Evolutionary conservation across 1,140 invertebrate genomes (phyloP).

Genomic region (Caenorhabditis elegans): DNA sequence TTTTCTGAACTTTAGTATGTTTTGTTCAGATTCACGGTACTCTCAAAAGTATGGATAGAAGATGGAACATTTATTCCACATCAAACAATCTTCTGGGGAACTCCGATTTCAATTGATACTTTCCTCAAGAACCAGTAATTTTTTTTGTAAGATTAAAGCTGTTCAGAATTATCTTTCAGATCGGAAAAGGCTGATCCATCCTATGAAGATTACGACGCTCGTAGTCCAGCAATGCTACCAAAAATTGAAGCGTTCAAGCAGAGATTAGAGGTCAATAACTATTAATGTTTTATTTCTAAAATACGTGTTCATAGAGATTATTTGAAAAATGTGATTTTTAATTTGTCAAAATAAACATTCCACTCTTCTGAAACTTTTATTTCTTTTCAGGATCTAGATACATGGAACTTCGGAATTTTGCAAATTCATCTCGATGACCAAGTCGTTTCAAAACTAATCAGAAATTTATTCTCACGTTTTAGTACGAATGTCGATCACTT

Average conservation of each 20-base stretch:
- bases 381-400: neutral
- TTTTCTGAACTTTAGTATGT: neutral
- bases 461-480: neutral
- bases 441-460: neutral
- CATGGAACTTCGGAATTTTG: neutral
- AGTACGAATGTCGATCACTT: neutral
- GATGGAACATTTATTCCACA: slow-evolving; percentile 3
- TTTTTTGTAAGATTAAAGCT: too few relatives aligned
- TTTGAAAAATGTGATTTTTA: neutral
- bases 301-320: too few relatives aligned
- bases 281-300: neutral
- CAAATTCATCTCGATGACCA: neutral
- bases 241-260: neutral
- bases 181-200: neutral
- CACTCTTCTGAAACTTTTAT: neutral
- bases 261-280: neutral
- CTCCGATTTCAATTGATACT: neutral
- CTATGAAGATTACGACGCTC: slow-evolving; percentile 11
- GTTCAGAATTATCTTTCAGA: neutral
- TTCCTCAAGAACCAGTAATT: neutral
- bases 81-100: slow-evolving; percentile 11
- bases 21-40: neutral
- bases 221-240: neutral
- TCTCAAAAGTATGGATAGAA: slow-evolving; percentile 1
- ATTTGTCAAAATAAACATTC: neutral